phyloP scores from a whole-genome alignment of 2,797 vertebrate species.

The Sebastes vulpes region DNA sequence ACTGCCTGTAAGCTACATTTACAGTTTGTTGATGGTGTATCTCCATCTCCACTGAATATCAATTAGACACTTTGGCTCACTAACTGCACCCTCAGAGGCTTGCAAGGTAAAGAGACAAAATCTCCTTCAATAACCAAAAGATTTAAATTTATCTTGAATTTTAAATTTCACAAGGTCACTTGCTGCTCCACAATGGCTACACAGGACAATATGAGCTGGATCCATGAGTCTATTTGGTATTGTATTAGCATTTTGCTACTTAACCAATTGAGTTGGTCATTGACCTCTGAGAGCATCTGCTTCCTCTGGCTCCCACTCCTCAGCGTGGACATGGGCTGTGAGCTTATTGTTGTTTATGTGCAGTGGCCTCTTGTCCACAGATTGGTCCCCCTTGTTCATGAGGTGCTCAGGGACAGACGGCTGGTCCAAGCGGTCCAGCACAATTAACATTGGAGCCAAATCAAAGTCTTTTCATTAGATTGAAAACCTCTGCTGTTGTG shows the following conservation, averaged over 20 bases:
- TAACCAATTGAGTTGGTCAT: slow-evolving; percentile 58
- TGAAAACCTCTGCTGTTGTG: slow-evolving; percentile 38
- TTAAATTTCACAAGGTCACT: slow-evolving; percentile 6
- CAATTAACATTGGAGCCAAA: slow-evolving; percentile 36
- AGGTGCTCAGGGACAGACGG: slow-evolving; percentile 6
- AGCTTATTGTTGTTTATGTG: slow-evolving; percentile 55
- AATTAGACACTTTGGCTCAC: slow-evolving; percentile 2
- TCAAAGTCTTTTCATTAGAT: slow-evolving; percentile 58
- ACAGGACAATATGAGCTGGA: slow-evolving; percentile 28
- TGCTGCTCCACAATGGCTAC: background rate
- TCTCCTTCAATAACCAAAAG: slow-evolving; percentile 5
- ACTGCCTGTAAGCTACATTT: background rate
- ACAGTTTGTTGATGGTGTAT: slow-evolving; percentile 24
- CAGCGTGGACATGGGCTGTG: slow-evolving; percentile 23
- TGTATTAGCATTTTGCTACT: slow-evolving; percentile 52
- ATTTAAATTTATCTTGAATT: slow-evolving; percentile 23
- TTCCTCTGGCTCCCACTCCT: slow-evolving; percentile 50
- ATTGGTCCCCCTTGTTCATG: background rate
- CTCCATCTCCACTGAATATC: slow-evolving; percentile 27
- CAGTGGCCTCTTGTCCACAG: slow-evolving; percentile 11
- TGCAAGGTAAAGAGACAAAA: no score
- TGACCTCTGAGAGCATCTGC: slow-evolving; percentile 67
- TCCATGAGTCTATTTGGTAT: slow-evolving; percentile 31
- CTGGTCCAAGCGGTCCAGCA: background rate
- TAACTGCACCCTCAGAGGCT: background rate